These are phyloP conservation scores for Cephalopterus ornatus DNA, from an alignment of 2,113 vertebrate species.

Conservation along the genomic window DNA sequence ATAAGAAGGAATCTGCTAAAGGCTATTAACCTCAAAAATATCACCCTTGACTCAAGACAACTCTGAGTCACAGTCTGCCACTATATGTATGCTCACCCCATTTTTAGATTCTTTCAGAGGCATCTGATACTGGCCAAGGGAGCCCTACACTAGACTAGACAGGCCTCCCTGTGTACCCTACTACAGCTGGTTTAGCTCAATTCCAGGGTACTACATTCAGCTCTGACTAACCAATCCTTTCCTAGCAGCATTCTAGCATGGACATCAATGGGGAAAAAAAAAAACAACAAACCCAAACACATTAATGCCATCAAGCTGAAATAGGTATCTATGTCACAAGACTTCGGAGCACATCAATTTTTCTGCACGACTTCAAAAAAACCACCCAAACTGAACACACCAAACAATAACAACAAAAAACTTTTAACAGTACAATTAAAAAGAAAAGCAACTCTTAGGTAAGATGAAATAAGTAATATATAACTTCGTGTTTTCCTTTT, in stretches of 20 bases:
- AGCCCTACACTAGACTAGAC: background rate
- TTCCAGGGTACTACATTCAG: background rate
- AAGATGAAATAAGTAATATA: background rate
- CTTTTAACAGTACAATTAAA: background rate
- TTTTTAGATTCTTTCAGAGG: background rate
- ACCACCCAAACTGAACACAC: background rate
- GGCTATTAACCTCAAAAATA: background rate
- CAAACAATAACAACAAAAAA: background rate
- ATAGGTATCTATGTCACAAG: background rate
- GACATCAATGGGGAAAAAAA: background rate
- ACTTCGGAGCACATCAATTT: background rate
- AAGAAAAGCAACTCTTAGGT: background rate
- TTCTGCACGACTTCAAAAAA: background rate
- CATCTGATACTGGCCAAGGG: background rate
- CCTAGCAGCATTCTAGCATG: background rate
- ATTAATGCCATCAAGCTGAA: background rate
- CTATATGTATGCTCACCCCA: background rate
- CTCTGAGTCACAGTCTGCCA: background rate
- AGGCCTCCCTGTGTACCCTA: background rate
- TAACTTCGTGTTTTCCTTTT: background rate
- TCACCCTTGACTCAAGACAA: background rate
- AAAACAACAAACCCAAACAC: background rate
- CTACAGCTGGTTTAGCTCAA: background rate
- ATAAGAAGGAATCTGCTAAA: background rate
- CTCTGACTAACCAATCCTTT: background rate